Evolutionary conservation across 1,140 invertebrate genomes (phyloP).

Genomic region (Bombus consobrinus): DNA sequence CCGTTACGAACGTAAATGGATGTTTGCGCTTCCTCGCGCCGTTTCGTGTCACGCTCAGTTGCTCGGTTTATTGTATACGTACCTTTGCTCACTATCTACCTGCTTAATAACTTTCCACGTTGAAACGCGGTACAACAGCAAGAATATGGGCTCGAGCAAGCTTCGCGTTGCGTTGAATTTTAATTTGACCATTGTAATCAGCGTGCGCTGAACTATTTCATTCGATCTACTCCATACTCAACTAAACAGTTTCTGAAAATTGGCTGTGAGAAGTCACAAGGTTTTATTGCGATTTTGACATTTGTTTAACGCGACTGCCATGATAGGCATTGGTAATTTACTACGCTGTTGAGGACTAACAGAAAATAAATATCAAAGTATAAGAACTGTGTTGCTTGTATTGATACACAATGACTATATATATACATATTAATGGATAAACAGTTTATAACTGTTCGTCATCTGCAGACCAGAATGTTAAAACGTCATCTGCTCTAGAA

Average conservation of each 20-base stretch:
- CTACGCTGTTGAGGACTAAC: neutral
- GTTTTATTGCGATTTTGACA: neutral
- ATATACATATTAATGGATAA: neutral
- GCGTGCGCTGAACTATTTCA: no score
- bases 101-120: conserved; percentile 35
- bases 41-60: conserved; percentile 43
- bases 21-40: conserved; percentile 39
- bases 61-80: conserved; percentile 35
- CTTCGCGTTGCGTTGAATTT: conserved; percentile 8
- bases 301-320: neutral
- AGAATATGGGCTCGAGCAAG: neutral
- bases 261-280: neutral
- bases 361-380: neutral
- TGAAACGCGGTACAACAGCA: conserved; percentile 13
- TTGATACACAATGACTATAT: neutral
- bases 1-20: conserved; percentile 33
- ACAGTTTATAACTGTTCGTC: neutral
- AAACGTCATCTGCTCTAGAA: neutral
- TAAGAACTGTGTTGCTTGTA: neutral
- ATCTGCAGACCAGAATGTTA: neutral
- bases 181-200: neutral
- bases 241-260: neutral
- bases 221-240: no score
- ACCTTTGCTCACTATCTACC: conserved; percentile 21
- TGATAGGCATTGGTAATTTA: no score